Base-by-base conservation (phyloP, 2,888 invertebrate species). In the Harmothoe impar region DNA sequence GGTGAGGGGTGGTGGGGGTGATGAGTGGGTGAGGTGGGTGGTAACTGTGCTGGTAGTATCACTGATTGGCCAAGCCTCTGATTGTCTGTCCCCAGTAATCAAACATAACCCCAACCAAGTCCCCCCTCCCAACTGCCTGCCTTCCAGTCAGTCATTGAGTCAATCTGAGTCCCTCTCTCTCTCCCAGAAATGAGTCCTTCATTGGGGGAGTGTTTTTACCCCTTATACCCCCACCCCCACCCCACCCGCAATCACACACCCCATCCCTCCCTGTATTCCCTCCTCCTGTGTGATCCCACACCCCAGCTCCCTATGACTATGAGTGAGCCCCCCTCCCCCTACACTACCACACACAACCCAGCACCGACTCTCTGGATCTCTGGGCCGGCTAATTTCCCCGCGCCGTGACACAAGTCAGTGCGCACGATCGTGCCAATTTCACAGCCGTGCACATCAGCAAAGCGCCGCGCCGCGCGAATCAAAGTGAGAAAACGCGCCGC, bases 381-480 rank as follows among this genome's bases (percentile, higher is more conserved):
- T 43, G 43, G 43, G 43, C 43, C 43, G 3, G 86, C 54, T 86
- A 86, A 86, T 86, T 86, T 86, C 54, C 81, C 77, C n/a, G n/a
- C 5, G 31, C 86, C 12, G 56, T 52, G 86, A 86, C 56, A 86
- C 86, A 86, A 86, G 86, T 86, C 86, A 86, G 54, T 86, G 86
- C 31, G 86, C 86, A 54, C 86, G 56, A 86, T 86, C 86, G 86
- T 86, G 86, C 86, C 86, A 86, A 86, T 86, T 86, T 86, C 52
- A 52, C 86, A 54, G 29, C 86, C 10, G 20, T 29, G 86, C 25
- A 29, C 86, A 86, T 86, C 86, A 29, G 86, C 86, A 86, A 86
- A 86, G 86, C 54, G 56, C 56, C 52, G 43, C 86, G 54, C 86
- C 25, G 31, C 86, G 86, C 86, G 52, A n/a, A 86, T 86, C 86